Evolutionary conservation across 2,797 vertebrate genomes (phyloP), one percentile per base, ranked within the genome.

Genomic region (Sorex maritimensis): DNA sequence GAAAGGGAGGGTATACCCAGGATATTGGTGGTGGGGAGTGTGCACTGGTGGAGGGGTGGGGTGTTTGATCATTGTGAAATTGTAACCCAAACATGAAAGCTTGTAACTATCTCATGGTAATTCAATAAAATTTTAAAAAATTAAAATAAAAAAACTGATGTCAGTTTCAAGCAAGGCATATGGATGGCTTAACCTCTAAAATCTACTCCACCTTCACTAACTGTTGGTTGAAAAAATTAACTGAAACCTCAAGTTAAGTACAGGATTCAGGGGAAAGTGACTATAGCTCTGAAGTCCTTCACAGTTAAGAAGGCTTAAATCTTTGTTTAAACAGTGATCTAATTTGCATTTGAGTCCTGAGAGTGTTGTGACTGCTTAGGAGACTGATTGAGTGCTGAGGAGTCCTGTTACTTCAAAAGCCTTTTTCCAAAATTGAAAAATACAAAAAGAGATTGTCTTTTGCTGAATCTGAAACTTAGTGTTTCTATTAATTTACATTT

Each of bases 401-500:
- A 74, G 0, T 10, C 11, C 14, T 8, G 19, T 30, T 52, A 28
- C 13, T 26, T 46, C 21, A 82, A 80, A 58, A n/a, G 2, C 24
- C 4, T 67, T 13, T 65, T 93, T 80, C 14, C 23, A 26, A 68
- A 68, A 86, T 12, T 75, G 24, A 61, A 23, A 61, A 61, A 61
- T 61, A 86, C 52, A 28, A n/a, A 28, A 26, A 21, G n/a, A 26
- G 5, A 65, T 34, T 28, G 0, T 84, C 7, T 82, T 46, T 88
- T 90, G 21, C 8, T 73, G 34, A 72, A 23, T 10, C 34, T 82
- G 78, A 91, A 85, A 73, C 24, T 69, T 44, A 38, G 17, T 44
- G 21, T 86, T 81, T 68, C 46, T 86, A 23, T 90, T 90, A 83
- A 75, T 82, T 72, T 77, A 44, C 55, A 23, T 2, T 3, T 83